phyloP scores from a whole-genome alignment of 2,113 vertebrate species.

The Nothobranchius kuhntae region DNA sequence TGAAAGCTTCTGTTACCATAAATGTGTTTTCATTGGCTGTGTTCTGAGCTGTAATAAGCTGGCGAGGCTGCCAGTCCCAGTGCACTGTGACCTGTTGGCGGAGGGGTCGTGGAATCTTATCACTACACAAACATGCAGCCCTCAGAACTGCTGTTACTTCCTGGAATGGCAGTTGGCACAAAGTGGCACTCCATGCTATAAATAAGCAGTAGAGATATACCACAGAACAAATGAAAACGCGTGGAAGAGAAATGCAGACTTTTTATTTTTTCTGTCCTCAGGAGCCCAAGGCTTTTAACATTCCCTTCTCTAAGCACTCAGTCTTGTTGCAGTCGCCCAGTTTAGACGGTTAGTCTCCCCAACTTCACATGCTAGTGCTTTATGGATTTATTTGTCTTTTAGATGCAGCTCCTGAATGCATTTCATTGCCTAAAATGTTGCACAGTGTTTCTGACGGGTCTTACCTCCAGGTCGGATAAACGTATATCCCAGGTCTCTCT shows the following conservation, averaged over 20 bases:
- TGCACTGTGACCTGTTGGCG: conserved; percentile 51
- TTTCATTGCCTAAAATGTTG: background rate
- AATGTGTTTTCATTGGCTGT: conserved; percentile 5
- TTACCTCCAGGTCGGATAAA: conserved; percentile 92
- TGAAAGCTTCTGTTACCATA: background rate
- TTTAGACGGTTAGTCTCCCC: background rate
- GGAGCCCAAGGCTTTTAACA: conserved; percentile 20
- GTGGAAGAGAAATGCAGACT: conserved; percentile 8
- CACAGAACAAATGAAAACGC: conserved; percentile 41
- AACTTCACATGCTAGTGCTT: background rate
- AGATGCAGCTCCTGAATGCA: background rate
- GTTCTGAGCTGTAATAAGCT: conserved; percentile 18
- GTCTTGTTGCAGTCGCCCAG: background rate
- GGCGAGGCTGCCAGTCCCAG: conserved; percentile 41
- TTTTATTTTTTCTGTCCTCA: conserved; percentile 7
- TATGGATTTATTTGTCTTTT: background rate
- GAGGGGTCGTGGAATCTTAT: conserved; percentile 72
- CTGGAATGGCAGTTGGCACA: conserved; percentile 69
- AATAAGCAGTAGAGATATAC: conserved; percentile 59
- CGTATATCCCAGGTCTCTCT: conserved; percentile 86
- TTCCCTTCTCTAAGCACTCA: conserved; percentile 8
- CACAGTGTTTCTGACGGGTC: conserved; percentile 28
- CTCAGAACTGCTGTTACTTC: conserved; percentile 60
- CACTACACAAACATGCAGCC: conserved; percentile 68
- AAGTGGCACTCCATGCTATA: conserved; percentile 59